phyloP scores from a whole-genome alignment of 2,797 vertebrate genomes.

The Xerus rutilus region DNA sequence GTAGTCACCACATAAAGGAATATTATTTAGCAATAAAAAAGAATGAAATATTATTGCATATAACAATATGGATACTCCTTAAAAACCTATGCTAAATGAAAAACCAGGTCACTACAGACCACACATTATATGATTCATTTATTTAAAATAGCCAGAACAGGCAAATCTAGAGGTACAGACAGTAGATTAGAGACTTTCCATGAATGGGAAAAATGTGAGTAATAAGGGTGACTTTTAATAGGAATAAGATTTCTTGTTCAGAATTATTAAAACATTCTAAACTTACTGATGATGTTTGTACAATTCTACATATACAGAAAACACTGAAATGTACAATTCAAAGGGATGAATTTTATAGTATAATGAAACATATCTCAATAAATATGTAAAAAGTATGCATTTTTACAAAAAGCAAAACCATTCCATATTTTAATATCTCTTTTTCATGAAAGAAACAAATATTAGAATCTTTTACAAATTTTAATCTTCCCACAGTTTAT shows the following conservation, averaged over 20 bases:
- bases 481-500: background rate
- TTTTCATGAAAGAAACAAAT: background rate
- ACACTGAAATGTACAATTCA: background rate
- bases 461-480: background rate
- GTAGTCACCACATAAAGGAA: background rate
- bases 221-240: background rate
- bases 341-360: background rate
- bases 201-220: accelerated
- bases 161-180: background rate
- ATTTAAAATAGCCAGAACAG: background rate
- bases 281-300: background rate
- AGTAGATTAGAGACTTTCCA: background rate
- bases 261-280: background rate
- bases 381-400: background rate
- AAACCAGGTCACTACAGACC: background rate
- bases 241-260: background rate
- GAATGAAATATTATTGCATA: background rate
- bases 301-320: background rate
- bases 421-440: background rate
- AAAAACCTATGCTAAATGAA: background rate
- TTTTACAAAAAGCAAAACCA: background rate
- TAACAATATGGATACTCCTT: background rate
- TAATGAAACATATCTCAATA: background rate
- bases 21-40: background rate
- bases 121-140: background rate